Base-by-base conservation (phyloP, 2,113 vertebrate species). In the Capreolus pygargus region DNA sequence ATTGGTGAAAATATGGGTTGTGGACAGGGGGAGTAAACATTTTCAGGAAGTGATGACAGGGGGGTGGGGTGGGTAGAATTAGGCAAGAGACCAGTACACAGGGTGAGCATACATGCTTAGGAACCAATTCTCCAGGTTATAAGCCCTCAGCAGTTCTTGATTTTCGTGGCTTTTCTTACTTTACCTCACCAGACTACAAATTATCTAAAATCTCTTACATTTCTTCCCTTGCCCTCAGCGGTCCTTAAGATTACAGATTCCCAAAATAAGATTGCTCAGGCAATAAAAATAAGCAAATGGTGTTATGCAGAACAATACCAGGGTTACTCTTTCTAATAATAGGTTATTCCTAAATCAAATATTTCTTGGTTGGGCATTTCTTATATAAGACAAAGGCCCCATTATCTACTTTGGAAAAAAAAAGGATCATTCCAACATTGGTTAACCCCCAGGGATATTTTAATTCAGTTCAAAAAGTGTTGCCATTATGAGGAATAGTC, bases 331-430 rank as follows among this genome's bases (percentile, higher is more conserved):
- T 93, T 88, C 30, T 5, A 91, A 86, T 33, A 95, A 87, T 15
- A 93, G 36, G n/a, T 82, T 82, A 88, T 88, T 97, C 95, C 58
- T 76, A 85, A 91, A 82, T 81, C 54, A 92, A 91, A 50, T 95
- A 74, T 70, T 83, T 87, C 78, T 70, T 85, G 16, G 47, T 39
- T 43, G 5, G 45, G 57, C 64, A 89, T 55, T 86, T 76, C 86
- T 95, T 83, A 78, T 28, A 33, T 83, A 89, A 93, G 52, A 96
- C 94, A 93, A 96, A n/a, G 39, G 43, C 1, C 76, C 25, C 12
- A 28, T 60, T 39, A 61, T 70, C 81, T 79, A 93, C 9, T 85
- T 74, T 76, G 4, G 10, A 36, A 19, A 30, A 36, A 84, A 97
- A 91, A 84, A 70, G 9, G 28, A 70, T 74, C 86, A 79, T 93